phyloP scores from a whole-genome alignment of 2,888 invertebrate genomes.

The Podabrus alpinus region DNA sequence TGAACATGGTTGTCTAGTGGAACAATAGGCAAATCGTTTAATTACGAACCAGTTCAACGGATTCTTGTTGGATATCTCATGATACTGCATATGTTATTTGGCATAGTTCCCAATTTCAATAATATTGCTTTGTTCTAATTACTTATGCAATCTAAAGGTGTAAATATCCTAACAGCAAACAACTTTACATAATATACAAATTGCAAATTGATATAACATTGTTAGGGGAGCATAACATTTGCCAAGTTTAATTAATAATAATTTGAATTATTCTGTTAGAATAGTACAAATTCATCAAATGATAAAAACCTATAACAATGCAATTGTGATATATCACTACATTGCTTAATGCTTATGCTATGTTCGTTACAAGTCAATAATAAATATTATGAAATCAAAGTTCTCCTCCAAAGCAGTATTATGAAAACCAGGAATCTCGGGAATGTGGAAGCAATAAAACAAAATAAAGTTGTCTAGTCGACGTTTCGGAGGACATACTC shows the following conservation, averaged over 20 bases:
- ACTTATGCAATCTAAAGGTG: constrained; percentile 13
- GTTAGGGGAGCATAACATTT: background rate
- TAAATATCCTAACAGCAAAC: background rate
- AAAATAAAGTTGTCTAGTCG: too few species aligned
- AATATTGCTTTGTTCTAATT: constrained; percentile 8
- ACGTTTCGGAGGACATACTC: too few species aligned
- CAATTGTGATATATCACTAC: too few species aligned
- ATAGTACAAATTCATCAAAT: background rate
- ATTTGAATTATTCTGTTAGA: background rate
- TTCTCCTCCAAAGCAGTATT: too few species aligned
- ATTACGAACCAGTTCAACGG: constrained; percentile 45
- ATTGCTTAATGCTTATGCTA: too few species aligned
- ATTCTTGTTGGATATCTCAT: constrained; percentile 32
- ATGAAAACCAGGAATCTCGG: too few species aligned
- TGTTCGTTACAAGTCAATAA: too few species aligned
- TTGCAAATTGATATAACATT: background rate
- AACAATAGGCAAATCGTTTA: constrained; percentile 48
- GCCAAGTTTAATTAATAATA: background rate
- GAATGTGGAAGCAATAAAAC: too few species aligned
- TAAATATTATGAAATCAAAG: too few species aligned
- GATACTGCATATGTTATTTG: constrained; percentile 7
- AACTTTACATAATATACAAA: background rate
- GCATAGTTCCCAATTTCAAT: constrained; percentile 8
- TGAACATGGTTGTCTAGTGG: constrained; percentile 47
- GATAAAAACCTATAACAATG: background rate